Evolutionary conservation across 2,888 invertebrate species (phyloP), one percentile per base, ranked within the genome.

Genomic region (Byasa hedistus): DNA sequence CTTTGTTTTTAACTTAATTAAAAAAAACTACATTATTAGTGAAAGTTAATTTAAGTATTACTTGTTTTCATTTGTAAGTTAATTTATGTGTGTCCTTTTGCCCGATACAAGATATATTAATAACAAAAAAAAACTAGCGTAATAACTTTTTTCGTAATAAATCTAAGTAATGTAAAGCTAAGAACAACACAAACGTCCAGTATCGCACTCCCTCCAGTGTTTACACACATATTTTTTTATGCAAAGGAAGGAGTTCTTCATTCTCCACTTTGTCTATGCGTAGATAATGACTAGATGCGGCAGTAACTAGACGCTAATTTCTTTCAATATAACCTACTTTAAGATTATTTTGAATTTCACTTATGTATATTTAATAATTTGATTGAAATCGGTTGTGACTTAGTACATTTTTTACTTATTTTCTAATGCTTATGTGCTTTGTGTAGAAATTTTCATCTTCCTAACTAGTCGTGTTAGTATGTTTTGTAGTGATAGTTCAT

Each of bases 141-240:
- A 39, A 48, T 55, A 55, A 17, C 62, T 60, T 69, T 66, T 22
- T 70, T 70, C 54, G 63, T 63, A 68, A 57, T 63, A 66, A 57
- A 21, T 54, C 64, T 68, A 68, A 69, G 44, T 39, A 62, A 68
- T 57, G 63, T 64, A 79, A 78, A 73, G 80, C 79, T 85, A 84
- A 83, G 84, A 84, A 82, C 76, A 84, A 84, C 82, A 79, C 82
- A 84, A 84, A 89, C 91, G 91, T 91, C 91, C 91, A 91, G 86
- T 89, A 89, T 91, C 91, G 88, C 89, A 88, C 90, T 91, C 91
- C 91, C 91, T 91, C 91, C 91, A 91, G 84, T 90, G 86, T 87
- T 86, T 88, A 85, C 81, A 90, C 86, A 89, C 87, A 82, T 80
- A 75, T 82, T 84, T 54, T 89, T 85, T 89, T 91, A 89, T 90